Base-by-base conservation (phyloP, 2,888 invertebrate genomes). In the Stenurella melanura region DNA sequence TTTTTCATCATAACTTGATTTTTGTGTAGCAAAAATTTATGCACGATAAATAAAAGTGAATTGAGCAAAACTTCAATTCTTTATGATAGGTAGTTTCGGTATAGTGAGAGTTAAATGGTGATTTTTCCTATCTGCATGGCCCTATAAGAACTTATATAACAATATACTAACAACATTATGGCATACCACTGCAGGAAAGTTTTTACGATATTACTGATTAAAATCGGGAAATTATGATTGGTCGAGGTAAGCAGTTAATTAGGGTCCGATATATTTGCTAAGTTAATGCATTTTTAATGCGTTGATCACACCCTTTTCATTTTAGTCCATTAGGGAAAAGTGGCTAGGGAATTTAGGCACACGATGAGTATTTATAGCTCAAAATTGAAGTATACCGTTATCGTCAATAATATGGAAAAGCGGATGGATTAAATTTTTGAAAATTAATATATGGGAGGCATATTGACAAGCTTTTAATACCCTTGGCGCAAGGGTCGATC, bases 181-280 rank as follows among this genome's bases (percentile, higher is more conserved):
- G 50, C 5, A n/a, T 50, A 50, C n/a, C n/a, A n/a, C 4, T 50
- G 12, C 50, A 50, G 42, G 7, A 42, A 50, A 50, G 50, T 50
- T 50, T 17, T 50, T 50, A 50, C n/a, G 50, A n/a, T n/a, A 50
- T n/a, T n/a, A n/a, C 50, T n/a, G 50, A 50, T 50, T 2, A 50
- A 50, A 50, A 50, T 50, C 50, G 15, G n/a, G n/a, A 50, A 50
- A 50, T 50, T n/a, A 50, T 50, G 50, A 50, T 17, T 50, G n/a
- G 50, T 50, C 5, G 50, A 50, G 50, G 50, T n/a, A 50, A 50
- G 50, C 50, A 50, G 50, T 50, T 50, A 50, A 50, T 50, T 50
- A 50, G 6, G 50, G 50, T 6, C 6, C 12, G n/a, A 50, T 50
- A n/a, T 50, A n/a, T 15, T n/a, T n/a, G n/a, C 50, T 50, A 15